phyloP scores from a whole-genome alignment of 2,797 vertebrate genomes.

The Micrastur ruficollis region DNA sequence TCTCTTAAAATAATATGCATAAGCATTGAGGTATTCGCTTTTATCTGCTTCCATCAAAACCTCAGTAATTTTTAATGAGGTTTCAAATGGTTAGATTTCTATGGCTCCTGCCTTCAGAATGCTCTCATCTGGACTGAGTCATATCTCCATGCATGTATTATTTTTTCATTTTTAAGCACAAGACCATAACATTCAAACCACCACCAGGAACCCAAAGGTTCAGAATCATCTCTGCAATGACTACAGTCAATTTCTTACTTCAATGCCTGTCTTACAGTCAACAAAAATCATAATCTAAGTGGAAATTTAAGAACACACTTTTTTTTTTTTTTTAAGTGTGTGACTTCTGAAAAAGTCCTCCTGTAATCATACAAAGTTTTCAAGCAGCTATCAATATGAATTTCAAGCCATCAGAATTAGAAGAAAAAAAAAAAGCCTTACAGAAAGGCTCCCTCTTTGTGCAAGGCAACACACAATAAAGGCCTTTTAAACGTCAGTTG shows the following conservation, averaged over 20 bases:
- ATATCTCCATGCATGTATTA: neutral
- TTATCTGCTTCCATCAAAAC: slow-evolving; percentile 5
- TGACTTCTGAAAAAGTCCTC: neutral
- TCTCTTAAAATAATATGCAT: neutral
- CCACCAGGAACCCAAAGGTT: neutral
- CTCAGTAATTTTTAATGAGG: slow-evolving; percentile 14
- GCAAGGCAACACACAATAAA: neutral
- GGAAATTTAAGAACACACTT: neutral
- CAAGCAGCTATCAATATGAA: neutral
- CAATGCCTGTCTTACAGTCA: neutral
- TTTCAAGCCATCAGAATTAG: neutral
- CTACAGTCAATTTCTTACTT: neutral
- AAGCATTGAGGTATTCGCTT: neutral
- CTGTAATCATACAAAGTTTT: neutral
- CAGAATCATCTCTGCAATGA: neutral
- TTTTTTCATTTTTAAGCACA: neutral
- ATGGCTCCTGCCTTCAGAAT: neutral
- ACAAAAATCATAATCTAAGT: neutral
- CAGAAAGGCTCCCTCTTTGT: neutral
- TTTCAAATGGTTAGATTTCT: slow-evolving; percentile 1
- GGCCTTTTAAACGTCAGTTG: neutral
- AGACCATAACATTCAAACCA: neutral
- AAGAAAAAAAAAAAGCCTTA: neutral
- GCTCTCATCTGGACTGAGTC: neutral
- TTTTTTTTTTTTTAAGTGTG: neutral